phyloP scores from a whole-genome alignment of 2,113 vertebrate genomes.

The Cyanistes caeruleus region DNA sequence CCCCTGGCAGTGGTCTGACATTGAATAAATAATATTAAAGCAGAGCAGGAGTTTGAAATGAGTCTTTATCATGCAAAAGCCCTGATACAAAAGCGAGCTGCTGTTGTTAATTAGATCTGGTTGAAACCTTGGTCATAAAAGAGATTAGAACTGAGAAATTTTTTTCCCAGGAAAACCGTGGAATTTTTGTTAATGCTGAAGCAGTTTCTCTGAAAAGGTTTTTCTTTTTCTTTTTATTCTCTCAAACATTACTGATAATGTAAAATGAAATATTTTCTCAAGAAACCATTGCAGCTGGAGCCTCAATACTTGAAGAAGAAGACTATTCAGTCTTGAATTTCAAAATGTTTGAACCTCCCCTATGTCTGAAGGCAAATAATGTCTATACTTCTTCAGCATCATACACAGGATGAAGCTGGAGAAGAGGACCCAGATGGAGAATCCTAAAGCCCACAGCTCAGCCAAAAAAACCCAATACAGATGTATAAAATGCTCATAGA shows the following conservation, averaged over 20 bases:
- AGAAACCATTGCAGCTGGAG: background rate
- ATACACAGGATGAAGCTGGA: rapidly evolving
- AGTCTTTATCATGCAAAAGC: background rate
- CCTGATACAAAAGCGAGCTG: background rate
- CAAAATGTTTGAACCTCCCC: background rate
- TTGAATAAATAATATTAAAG: background rate
- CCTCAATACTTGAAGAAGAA: background rate
- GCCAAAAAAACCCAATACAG: background rate
- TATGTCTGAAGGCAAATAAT: background rate
- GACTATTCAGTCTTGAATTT: background rate
- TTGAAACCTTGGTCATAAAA: background rate
- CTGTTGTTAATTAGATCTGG: background rate
- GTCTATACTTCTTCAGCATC: background rate
- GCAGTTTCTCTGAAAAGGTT: background rate
- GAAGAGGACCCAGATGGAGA: background rate
- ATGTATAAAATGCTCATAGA: background rate
- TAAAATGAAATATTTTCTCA: background rate
- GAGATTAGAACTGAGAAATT: background rate
- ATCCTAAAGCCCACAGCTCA: background rate
- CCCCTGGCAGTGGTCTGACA: background rate
- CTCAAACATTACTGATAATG: background rate
- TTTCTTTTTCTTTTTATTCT: background rate
- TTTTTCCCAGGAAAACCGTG: background rate
- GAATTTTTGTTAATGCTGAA: background rate
- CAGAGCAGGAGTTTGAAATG: background rate